These are phyloP conservation scores for Leguminivora glycinivorella DNA, from an alignment of 1,140 invertebrate genomes.

Conservation along the genomic window DNA sequence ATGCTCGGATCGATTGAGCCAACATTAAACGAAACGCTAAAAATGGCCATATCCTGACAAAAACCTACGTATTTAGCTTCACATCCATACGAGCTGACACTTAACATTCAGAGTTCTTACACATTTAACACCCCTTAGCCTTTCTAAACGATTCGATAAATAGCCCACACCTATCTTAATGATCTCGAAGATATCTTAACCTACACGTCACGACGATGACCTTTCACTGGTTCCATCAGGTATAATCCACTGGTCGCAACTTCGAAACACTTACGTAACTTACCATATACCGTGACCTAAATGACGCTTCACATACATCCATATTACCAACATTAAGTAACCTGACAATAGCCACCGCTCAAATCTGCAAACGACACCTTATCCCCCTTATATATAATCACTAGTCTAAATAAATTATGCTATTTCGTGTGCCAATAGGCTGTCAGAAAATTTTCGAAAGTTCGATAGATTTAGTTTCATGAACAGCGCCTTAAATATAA, in stretches of 20 bases:
- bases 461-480: slow-evolving; percentile 38
- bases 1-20: slow-evolving; percentile 61
- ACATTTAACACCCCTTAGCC: slow-evolving; percentile 59
- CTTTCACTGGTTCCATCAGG: slow-evolving; percentile 37
- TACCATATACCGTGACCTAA: slow-evolving; percentile 42
- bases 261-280: slow-evolving; percentile 49
- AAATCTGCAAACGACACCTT: slow-evolving; percentile 61
- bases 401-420: slow-evolving; percentile 67
- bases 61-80: slow-evolving; percentile 67
- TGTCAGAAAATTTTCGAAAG: slow-evolving; percentile 57
- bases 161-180: slow-evolving; percentile 73
- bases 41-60: slow-evolving; percentile 63
- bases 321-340: slow-evolving; percentile 63
- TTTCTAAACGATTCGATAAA: slow-evolving; percentile 69
- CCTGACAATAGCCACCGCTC: slow-evolving; percentile 69
- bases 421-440: slow-evolving; percentile 66
- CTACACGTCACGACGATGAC: slow-evolving; percentile 57
- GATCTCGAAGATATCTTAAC: slow-evolving; percentile 67
- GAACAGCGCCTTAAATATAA: slow-evolving; percentile 5
- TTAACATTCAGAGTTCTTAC: slow-evolving; percentile 67
- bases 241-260: slow-evolving; percentile 16
- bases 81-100: slow-evolving; percentile 65
- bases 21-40: slow-evolving; percentile 64
- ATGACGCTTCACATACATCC: slow-evolving; percentile 59
- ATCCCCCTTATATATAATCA: slow-evolving; percentile 66